Evolutionary conservation across 2,797 vertebrate genomes (phyloP), one percentile per base, ranked within the genome.

Genomic region (Alectoris magna): DNA sequence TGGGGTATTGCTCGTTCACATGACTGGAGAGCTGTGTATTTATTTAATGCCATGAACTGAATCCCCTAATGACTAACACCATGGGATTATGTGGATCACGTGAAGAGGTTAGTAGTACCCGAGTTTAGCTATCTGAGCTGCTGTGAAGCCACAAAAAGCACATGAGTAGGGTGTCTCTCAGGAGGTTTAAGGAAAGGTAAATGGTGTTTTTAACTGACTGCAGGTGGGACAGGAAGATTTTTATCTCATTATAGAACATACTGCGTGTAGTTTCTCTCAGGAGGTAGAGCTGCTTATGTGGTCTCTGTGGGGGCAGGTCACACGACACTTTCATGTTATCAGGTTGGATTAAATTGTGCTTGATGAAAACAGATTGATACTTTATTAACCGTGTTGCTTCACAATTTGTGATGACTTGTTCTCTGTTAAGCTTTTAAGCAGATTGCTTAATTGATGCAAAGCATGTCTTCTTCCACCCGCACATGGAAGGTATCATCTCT

Each of bases 291-390:
- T 82, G 14, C 4, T 91, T 94, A 68, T 63, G 64, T 58, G 87
- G 58, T 69, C 81, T 90, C 83, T 85, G 62, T 87, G 75, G 78
- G 66, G 62, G 71, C 64, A 79, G 90, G 78, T 87, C 68, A 34
- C 64, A 88, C 78, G 71, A 79, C 14, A 0, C 88, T 93, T 94
- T 87, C 66, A 63, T 85, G 58, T 87, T 84, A 66, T 41, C 49
- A 51, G 58, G 26, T 87, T 84, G 72, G 44, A 79, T 88, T 84
- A 90, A 91, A 91, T 87, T 73, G 83, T 83, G 49, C 76, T 84
- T 95, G 87, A 93, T 95, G 79, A 92, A 83, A 91, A 78, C 63
- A 93, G 77, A 90, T 90, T 94, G 77, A 88, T 93, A 83, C 89
- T 94, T 93, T 77, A 80, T 94, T 93, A 95, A 87, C 34, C 64